Evolutionary conservation across 2,888 invertebrate genomes (phyloP).

Genomic region (Vanessa cardui): DNA sequence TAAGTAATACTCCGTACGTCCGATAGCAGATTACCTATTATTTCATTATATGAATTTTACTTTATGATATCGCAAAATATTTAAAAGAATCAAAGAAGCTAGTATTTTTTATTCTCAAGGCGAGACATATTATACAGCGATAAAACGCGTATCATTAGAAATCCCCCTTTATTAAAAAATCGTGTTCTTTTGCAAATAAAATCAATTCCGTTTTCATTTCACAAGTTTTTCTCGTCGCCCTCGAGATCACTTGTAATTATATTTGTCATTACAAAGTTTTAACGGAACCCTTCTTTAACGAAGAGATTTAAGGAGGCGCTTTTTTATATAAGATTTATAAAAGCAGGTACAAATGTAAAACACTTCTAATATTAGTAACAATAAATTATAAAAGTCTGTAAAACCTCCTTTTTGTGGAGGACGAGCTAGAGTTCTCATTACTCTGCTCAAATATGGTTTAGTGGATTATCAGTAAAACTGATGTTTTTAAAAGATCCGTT

Average conservation of each 20-base stretch:
- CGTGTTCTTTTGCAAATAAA: slow-evolving; percentile 80
- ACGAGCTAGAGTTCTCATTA: too few species aligned
- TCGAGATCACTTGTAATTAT: slow-evolving; percentile 63
- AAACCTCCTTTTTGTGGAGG: too few species aligned
- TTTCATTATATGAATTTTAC: too few species aligned
- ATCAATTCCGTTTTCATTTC: slow-evolving; percentile 65
- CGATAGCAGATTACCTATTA: too few species aligned
- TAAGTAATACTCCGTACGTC: too few species aligned
- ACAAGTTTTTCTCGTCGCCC: slow-evolving; percentile 36
- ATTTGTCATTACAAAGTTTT: slow-evolving; percentile 71
- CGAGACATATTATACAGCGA: neutral
- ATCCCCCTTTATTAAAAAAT: slow-evolving; percentile 73
- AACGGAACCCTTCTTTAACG: slow-evolving; percentile 52
- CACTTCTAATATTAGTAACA: too few species aligned
- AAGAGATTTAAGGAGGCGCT: slow-evolving; percentile 1
- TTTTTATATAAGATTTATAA: neutral
- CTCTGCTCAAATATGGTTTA: too few species aligned
- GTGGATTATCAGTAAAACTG: too few species aligned
- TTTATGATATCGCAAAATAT: too few species aligned
- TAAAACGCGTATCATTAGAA: neutral
- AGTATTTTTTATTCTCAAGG: neutral
- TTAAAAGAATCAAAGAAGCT: neutral
- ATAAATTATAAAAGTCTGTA: too few species aligned
- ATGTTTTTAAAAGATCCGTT: too few species aligned
- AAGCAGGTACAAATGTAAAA: neutral